Evolutionary conservation across 2,113 vertebrate species (phyloP), one percentile per base, ranked within the genome.

Genomic region (Gallinago jamesoni): DNA sequence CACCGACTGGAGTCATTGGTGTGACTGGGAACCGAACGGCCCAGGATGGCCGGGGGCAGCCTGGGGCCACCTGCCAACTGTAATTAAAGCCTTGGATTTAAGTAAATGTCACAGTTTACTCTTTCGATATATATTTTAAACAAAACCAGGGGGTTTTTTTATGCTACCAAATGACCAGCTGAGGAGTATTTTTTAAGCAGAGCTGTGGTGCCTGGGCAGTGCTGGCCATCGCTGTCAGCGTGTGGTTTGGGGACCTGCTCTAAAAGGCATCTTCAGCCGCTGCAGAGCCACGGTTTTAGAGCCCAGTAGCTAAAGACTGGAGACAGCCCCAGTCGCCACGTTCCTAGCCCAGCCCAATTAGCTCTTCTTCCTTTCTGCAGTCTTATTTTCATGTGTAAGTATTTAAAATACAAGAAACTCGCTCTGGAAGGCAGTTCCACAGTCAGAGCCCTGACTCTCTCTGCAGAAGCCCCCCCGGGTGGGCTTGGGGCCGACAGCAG

Each of bases 41-140:
- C 93, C 39, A 14, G 68, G 90, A 79, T 76, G 92, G 92, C 92
- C 91, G 43, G 8, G 74, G 81, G 37, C 90, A 89, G 80, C 62
- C 73, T 21, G 73, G 72, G 89, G 66, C 90, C 81, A n/a, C 3
- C 7, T 68, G 83, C 85, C 95, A 92, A 7, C 69, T 93, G 1
- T 83, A 89, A 96, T 94, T 79, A 94, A 90, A 94, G 81, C 53
- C 92, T 91, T 59, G 73, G 74, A 76, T 87, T 82, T 89, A 91
- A 94, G 70, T 81, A 74, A 78, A 91, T 70, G 84, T 52, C 57
- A 90, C 21, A 21, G 43, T 82, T 91, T 89, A 35, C 52, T 89
- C 45, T 93, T 77, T 53, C 30, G 62, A 39, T 25, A 31, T 47
- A 22, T 66, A 37, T 69, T 59, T 64, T 14, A 15, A 67, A 33